Conservation (phyloP, 2,888 invertebrate genomes). For the Choreutis nemorana region DNA sequence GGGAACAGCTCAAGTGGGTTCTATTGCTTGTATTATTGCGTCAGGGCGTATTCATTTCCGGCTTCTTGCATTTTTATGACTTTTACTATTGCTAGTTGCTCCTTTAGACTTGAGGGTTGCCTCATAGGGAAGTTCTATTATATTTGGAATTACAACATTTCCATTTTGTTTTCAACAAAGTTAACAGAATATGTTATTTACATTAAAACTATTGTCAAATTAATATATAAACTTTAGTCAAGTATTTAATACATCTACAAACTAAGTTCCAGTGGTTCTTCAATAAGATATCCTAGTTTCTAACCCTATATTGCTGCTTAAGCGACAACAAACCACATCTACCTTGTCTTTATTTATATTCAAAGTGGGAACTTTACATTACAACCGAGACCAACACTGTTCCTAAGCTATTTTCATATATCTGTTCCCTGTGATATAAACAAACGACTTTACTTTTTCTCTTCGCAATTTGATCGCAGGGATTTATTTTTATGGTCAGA, state of each 20-base stretch:
- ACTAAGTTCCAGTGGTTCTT: too few relatives aligned
- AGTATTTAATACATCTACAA: too few relatives aligned
- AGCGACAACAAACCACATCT: constrained; percentile 28
- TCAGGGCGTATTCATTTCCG: constrained; percentile 47
- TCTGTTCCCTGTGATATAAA: constrained; percentile 46
- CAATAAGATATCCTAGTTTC: too few relatives aligned
- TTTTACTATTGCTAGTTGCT: constrained; percentile 31
- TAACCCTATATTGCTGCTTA: constrained; percentile 27
- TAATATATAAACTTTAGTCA: too few relatives aligned
- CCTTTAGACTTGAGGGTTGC: constrained; percentile 27
- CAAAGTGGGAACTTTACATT: constrained; percentile 48
- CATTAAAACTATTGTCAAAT: too few relatives aligned
- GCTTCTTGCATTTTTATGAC: constrained; percentile 53
- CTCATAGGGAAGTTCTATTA: too few relatives aligned
- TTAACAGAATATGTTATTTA: constrained; percentile 4
- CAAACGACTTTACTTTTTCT: constrained; percentile 58
- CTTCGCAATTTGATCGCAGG: constrained; percentile 58
- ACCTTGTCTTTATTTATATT: constrained; percentile 48
- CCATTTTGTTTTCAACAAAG: constrained; percentile 2
- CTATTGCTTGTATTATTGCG: constrained; percentile 23
- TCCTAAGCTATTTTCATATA: constrained; percentile 43
- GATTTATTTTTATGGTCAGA: constrained; percentile 62
- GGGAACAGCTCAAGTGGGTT: too few relatives aligned
- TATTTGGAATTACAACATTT: constrained; percentile 1
- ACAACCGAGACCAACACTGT: constrained; percentile 45